Conservation (phyloP, 2,113 vertebrate genomes). For the Speoplatyrhinus poulsoni region DNA sequence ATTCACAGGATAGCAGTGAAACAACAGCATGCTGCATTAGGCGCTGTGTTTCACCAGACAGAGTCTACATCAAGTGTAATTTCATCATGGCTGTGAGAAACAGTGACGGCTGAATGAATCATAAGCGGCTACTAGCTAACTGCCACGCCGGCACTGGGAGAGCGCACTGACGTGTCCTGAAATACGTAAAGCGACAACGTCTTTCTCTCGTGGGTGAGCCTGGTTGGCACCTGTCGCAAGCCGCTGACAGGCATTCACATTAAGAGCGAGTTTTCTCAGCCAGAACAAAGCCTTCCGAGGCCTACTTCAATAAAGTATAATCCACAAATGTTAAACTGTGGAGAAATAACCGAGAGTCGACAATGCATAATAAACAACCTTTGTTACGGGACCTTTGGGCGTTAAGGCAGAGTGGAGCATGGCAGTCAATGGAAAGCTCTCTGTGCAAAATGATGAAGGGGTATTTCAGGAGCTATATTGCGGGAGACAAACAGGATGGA, state of each 20-base stretch:
- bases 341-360: not conserved
- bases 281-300: constrained; percentile 23
- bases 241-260: constrained; percentile 11
- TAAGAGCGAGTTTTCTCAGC: constrained; percentile 15
- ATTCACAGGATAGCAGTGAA: too few species aligned
- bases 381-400: constrained; percentile 3
- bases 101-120: not conserved
- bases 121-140: constrained; percentile 4
- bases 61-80: not conserved
- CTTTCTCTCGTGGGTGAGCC: constrained; percentile 8
- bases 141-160: not conserved
- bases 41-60: not conserved
- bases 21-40: too few species aligned
- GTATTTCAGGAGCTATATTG: constrained; percentile 35
- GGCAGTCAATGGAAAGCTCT: constrained; percentile 12
- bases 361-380: constrained; percentile 23
- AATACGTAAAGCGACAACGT: constrained; percentile 33
- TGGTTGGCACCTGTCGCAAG: constrained; percentile 33
- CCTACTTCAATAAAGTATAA: not conserved
- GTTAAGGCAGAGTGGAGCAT: not conserved
- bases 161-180: constrained; percentile 12
- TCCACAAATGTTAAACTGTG: constrained; percentile 12
- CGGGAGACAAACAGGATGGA: constrained; percentile 40
- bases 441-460: constrained; percentile 8
- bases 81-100: not conserved